These are phyloP conservation scores for Drosophila malerkotliana DNA, from an alignment of 1,140 invertebrate genomes.

Conservation along the genomic window DNA sequence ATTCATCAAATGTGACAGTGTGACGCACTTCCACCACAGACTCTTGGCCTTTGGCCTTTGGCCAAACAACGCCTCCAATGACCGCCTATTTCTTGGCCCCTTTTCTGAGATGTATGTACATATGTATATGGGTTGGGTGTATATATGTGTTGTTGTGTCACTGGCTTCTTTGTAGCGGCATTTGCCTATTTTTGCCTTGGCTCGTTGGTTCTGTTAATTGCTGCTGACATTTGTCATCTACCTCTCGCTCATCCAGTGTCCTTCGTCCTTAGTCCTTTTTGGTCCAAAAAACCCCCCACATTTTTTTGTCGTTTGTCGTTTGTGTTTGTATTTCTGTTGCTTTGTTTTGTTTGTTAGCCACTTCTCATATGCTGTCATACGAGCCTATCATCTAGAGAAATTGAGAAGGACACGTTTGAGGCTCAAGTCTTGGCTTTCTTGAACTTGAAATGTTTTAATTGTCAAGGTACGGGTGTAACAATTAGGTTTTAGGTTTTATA, in stretches of 20 bases:
- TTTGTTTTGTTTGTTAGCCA: constrained; percentile 3
- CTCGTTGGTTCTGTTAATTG: constrained; percentile 70
- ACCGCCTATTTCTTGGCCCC: constrained; percentile 1
- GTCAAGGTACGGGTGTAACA: not conserved
- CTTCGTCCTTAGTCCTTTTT: constrained; percentile 5
- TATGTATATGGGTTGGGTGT: too few species aligned
- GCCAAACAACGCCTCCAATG: not conserved
- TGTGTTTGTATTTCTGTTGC: not conserved
- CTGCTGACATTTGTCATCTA: constrained; percentile 67
- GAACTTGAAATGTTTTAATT: constrained; percentile 1
- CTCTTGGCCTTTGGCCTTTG: constrained; percentile 7
- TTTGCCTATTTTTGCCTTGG: constrained; percentile 55
- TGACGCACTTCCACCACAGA: constrained; percentile 47
- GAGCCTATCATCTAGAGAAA: not conserved
- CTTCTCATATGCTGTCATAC: constrained; percentile 6
- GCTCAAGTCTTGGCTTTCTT: not conserved
- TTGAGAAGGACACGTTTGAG: not conserved
- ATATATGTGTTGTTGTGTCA: not conserved
- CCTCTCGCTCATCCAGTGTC: not conserved
- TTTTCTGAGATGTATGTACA: not conserved
- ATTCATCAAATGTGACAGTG: constrained; percentile 66
- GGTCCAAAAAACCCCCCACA: not conserved
- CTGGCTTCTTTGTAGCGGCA: constrained; percentile 58
- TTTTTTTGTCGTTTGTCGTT: not conserved
- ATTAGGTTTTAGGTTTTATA: too few species aligned